These are phyloP conservation scores for Ascidia mentula DNA, from an alignment of 23 tunicate genomes.

Conservation along the genomic window DNA sequence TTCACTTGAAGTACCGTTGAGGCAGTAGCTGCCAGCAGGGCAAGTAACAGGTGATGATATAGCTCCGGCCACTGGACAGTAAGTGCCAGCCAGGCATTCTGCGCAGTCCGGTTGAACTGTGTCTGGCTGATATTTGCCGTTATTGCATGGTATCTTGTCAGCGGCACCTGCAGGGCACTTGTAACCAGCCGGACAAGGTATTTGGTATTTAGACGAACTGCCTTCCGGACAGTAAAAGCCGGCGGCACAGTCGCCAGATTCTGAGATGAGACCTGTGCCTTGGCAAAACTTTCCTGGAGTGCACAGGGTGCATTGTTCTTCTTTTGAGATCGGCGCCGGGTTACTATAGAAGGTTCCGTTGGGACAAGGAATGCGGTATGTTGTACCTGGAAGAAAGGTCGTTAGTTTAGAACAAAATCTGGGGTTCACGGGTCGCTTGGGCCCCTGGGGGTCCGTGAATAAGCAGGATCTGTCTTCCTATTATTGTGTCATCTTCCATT, in stretches of 20 bases:
- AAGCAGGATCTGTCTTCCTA: no score
- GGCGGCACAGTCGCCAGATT: slow-evolving; percentile 46
- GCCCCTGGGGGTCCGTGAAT: no score
- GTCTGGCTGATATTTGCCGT: slow-evolving; percentile 71
- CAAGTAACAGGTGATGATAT: slow-evolving; percentile 37
- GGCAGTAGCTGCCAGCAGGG: slow-evolving; percentile 68
- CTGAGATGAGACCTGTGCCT: slow-evolving; percentile 42
- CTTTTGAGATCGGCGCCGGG: slow-evolving; percentile 7
- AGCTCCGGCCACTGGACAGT: slow-evolving; percentile 60
- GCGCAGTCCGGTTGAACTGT: slow-evolving; percentile 45
- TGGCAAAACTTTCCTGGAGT: slow-evolving; percentile 61
- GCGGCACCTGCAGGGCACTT: slow-evolving; percentile 77
- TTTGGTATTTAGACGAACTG: slow-evolving; percentile 14
- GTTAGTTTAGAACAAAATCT: no score
- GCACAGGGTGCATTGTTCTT: slow-evolving; percentile 46
- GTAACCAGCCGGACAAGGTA: slow-evolving; percentile 65
- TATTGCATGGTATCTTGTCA: slow-evolving; percentile 47
- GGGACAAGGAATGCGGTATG: slow-evolving; percentile 63
- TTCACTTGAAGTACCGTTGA: slow-evolving; percentile 20
- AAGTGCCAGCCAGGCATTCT: slow-evolving; percentile 69
- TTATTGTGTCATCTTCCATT: no score
- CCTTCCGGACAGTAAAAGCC: slow-evolving; percentile 90
- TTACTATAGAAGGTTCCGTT: slow-evolving; percentile 65
- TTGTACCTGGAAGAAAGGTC: no score
- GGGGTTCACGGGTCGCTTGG: no score